Evolutionary conservation across 2,888 invertebrate species (phyloP), one percentile per base, ranked within the genome.

Genomic region (Dimorphilus gyrociliatus): DNA sequence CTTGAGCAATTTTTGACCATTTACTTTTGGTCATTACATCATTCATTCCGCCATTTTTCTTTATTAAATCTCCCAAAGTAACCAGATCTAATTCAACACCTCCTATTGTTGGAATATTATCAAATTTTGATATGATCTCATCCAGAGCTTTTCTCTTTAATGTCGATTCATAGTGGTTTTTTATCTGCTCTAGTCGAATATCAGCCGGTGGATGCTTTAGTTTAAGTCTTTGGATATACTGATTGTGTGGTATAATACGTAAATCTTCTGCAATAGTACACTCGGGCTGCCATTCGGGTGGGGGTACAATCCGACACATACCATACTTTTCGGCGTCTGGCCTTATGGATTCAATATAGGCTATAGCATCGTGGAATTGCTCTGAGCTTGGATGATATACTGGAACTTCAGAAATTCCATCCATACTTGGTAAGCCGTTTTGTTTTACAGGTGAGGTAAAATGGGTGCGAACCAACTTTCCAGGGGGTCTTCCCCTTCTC

Each of bases 1-100:
- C 72, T 45, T 85, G 82, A 0, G 82, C 84, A 0, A 90, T 80
- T 39, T 74, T 74, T 3, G 73, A 70, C 88, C 88, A 90, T 41
- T 76, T 76, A 48, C 84, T 81, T 53, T 79, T 79, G 47, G 82
- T 79, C 6, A 84, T 78, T 0, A 86, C 59, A 48, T 78, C 76
- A 50, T 78, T 78, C 10, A 86, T 66, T 0, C 88, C 88, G 0
- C 88, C 88, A 36, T 78, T 68, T 21, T 73, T 72, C 53, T 84
- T 80, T 0, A 90, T 84, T 0, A 78, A 74, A 48, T 78, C 76
- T 55, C 81, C 84, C 4, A 90, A 64, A 28, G 79, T 74, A 0
- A 82, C 79, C 3, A 90, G 64, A 57, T 90, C 84, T 0, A 88
- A 70, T 66, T 90, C 88, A 66, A 86, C 75, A 4, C 86, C 84